These are phyloP conservation scores for Chrysochloris asiatica DNA, from an alignment of 2,113 vertebrate species.

Conservation along the genomic window DNA sequence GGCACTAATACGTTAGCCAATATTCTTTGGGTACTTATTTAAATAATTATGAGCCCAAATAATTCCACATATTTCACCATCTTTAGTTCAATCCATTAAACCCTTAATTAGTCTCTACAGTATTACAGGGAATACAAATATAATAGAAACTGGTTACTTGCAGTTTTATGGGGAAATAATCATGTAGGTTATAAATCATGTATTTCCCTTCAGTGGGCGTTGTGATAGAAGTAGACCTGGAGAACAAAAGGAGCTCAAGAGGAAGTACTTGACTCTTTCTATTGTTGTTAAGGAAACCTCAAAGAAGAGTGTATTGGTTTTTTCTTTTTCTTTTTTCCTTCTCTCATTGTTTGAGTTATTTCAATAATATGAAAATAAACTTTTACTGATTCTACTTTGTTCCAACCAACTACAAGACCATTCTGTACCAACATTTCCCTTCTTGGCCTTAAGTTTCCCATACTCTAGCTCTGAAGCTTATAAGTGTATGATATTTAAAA, in stretches of 20 bases:
- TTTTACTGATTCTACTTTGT: background rate
- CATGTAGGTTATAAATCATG: background rate
- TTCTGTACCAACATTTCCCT: background rate
- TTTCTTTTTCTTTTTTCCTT: no score
- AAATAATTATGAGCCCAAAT: background rate
- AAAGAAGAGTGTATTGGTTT: background rate
- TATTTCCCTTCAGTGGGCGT: background rate
- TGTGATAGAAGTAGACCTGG: background rate
- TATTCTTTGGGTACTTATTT: slow-evolving; percentile 28
- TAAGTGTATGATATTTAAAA: background rate
- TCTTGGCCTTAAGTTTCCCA: background rate
- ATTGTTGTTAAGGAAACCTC: background rate
- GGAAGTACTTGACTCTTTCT: background rate
- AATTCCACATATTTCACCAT: background rate
- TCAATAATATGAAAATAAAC: background rate
- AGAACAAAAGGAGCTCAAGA: background rate
- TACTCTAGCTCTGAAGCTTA: background rate
- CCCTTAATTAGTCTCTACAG: background rate
- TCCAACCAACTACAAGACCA: background rate
- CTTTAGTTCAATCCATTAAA: background rate
- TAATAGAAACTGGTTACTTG: background rate
- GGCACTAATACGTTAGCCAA: background rate
- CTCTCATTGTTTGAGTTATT: background rate
- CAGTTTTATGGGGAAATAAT: background rate
- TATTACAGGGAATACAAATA: background rate